Conservation (phyloP, 2,797 vertebrate species). For the Artibeus lituratus region DNA sequence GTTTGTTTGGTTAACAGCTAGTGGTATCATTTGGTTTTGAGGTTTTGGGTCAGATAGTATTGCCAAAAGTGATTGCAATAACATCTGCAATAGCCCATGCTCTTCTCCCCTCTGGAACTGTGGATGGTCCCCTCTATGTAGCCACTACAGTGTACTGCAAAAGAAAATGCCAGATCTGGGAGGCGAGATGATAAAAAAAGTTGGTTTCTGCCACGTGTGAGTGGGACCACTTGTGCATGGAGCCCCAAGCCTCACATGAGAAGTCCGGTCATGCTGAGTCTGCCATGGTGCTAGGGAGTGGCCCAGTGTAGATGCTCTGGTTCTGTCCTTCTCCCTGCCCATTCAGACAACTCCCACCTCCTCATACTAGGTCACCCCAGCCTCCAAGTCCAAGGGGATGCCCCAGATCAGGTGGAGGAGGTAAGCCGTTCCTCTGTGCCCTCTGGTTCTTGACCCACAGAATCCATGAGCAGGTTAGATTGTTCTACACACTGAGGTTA, state of each 20-base stretch:
- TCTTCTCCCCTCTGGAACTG: background rate
- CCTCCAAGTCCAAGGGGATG: background rate
- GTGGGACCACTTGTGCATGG: background rate
- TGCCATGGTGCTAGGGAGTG: accelerated
- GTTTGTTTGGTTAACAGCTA: background rate
- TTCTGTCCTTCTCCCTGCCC: background rate
- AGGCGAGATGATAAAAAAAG: background rate
- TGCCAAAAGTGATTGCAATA: background rate
- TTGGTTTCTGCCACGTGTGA: background rate
- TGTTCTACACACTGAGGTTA: background rate
- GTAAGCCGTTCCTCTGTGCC: accelerated
- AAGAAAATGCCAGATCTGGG: background rate
- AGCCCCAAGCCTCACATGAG: background rate
- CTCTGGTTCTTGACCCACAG: background rate
- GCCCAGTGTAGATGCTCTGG: accelerated
- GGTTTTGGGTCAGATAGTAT: background rate
- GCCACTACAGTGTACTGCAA: too few species aligned
- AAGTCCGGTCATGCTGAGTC: background rate
- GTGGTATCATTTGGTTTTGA: background rate
- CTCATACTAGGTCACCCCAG: too few species aligned
- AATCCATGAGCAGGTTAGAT: background rate
- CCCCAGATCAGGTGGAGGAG: background rate
- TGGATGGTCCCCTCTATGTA: background rate
- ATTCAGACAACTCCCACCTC: background rate
- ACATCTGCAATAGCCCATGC: background rate